These are phyloP conservation scores for Urocitellus parryii DNA, from an alignment of 2,113 vertebrate species.

Conservation along the genomic window DNA sequence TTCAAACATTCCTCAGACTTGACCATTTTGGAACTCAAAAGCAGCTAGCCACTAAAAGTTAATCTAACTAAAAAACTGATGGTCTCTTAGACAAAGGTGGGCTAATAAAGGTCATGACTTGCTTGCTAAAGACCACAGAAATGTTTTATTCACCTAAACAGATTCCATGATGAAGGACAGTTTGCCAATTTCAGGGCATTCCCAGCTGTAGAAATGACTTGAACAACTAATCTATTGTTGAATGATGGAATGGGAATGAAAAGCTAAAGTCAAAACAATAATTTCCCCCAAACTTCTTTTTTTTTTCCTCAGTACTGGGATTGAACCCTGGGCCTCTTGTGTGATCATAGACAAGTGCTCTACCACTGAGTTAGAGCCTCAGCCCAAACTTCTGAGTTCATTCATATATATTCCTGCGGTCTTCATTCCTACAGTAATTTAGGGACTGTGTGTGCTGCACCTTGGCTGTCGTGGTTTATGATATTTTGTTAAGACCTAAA, in stretches of 20 bases:
- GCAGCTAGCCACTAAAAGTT: slow-evolving; percentile 40
- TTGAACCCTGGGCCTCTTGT: neutral
- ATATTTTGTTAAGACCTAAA: neutral
- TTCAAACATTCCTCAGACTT: slow-evolving; percentile 1
- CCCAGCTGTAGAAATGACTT: neutral
- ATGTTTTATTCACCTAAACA: slow-evolving; percentile 62
- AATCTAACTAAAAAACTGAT: slow-evolving; percentile 24
- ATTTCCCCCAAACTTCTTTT: neutral
- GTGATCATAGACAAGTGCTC: neutral
- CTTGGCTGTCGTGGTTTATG: neutral
- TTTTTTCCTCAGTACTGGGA: neutral
- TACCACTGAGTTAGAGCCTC: neutral
- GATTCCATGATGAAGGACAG: neutral
- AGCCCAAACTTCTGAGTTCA: neutral
- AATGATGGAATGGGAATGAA: neutral
- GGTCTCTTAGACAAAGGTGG: neutral
- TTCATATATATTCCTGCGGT: neutral
- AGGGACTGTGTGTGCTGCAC: neutral
- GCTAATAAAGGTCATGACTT: slow-evolving; percentile 19
- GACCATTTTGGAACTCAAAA: neutral
- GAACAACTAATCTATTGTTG: slow-evolving; percentile 7
- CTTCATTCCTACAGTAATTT: neutral
- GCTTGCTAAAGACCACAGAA: slow-evolving; percentile 1
- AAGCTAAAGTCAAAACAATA: slow-evolving; percentile 42
- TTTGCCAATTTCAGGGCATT: slow-evolving; percentile 48